Percentiles rank a stretch among this genome's conserved stretches.
Conservation (phyloP, 2,888 invertebrate genomes). For the Acanthosepion lycidas region DNA sequence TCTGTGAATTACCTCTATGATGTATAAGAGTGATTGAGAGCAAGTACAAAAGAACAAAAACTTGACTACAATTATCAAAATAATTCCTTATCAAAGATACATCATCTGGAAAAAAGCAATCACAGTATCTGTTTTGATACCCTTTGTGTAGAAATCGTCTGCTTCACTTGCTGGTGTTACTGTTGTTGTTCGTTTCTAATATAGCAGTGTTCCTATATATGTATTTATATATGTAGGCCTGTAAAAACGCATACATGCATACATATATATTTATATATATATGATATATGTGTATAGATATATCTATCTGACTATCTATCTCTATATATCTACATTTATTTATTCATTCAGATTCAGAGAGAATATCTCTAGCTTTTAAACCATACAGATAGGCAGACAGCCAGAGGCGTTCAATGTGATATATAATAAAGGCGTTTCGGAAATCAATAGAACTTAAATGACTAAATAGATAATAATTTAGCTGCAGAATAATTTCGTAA, state of each 20-base stretch:
- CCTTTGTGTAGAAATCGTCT: neutral
- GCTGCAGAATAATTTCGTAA: too few relatives aligned
- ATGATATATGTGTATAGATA: neutral
- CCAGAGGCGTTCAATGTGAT: too few relatives aligned
- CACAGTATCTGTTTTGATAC: neutral
- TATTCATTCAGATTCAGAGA: neutral
- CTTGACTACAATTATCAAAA: too few relatives aligned
- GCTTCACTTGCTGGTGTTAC: neutral
- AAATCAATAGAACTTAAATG: too few relatives aligned
- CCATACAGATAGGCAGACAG: neutral
- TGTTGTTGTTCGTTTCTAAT: neutral
- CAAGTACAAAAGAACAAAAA: too few relatives aligned
- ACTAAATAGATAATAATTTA: too few relatives aligned
- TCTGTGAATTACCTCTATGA: neutral
- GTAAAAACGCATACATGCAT: constrained; percentile 36
- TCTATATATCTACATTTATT: neutral
- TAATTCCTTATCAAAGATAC: neutral
- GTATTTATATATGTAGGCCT: constrained; percentile 5
- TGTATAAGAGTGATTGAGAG: neutral
- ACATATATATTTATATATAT: constrained; percentile 42
- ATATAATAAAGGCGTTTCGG: too few relatives aligned
- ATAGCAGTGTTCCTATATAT: neutral
- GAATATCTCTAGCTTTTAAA: neutral
- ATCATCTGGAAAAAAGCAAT: neutral
- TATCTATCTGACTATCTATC: neutral